These are phyloP conservation scores for Antheraea pernyi DNA, from an alignment of 1,140 invertebrate species.

Conservation along the genomic window DNA sequence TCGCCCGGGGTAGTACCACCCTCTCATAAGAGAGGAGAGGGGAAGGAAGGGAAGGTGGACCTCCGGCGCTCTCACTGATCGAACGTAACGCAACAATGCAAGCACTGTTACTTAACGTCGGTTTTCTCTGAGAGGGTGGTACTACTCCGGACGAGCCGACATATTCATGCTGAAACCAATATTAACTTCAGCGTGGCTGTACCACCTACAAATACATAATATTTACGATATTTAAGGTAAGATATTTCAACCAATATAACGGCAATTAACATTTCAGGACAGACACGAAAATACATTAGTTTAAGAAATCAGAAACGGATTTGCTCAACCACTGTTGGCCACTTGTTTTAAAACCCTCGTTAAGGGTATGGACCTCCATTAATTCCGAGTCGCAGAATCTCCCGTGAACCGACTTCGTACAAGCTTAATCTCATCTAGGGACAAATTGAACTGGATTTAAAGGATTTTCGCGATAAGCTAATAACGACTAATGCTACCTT, in stretches of 20 bases:
- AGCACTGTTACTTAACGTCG: no score
- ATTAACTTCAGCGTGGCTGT: no score
- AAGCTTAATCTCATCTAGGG: background rate
- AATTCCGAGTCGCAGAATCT: background rate
- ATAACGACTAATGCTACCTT: background rate
- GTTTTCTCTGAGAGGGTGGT: no score
- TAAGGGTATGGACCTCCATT: conserved; percentile 2
- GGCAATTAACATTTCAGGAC: background rate
- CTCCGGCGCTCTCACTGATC: no score
- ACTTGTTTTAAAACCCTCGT: conserved; percentile 1
- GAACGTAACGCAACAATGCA: no score
- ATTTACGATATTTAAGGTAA: no score
- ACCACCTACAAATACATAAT: no score
- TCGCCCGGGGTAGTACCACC: no score
- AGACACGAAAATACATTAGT: background rate
- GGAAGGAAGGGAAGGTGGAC: no score
- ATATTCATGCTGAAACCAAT: no score
- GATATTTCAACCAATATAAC: background rate
- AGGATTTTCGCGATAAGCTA: background rate
- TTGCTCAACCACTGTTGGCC: background rate
- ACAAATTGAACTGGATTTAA: background rate
- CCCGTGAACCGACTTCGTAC: background rate
- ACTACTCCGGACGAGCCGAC: no score
- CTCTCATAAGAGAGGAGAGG: no score
- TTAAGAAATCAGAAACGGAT: background rate